Evolutionary conservation across 2,113 vertebrate genomes (phyloP).

Genomic region (Alligator mississippiensis): DNA sequence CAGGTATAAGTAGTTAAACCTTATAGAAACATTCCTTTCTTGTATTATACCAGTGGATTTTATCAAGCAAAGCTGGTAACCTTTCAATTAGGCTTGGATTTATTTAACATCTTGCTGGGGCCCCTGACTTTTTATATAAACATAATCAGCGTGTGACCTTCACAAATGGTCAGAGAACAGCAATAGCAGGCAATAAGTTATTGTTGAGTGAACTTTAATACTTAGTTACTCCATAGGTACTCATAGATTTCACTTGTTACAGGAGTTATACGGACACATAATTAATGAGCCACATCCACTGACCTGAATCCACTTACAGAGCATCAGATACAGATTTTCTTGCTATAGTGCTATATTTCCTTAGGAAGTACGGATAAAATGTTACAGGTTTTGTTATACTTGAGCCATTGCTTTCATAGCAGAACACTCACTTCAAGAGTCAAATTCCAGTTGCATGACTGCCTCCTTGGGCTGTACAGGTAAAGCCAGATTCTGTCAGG

Average conservation of each 20-base stretch:
- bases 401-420: background rate
- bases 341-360: background rate
- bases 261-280: background rate
- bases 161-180: background rate
- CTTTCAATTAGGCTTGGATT: conserved; percentile 20
- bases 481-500: background rate
- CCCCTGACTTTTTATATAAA: conserved; percentile 5
- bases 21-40: background rate
- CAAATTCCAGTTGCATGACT: background rate
- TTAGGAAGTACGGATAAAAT: background rate
- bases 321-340: background rate
- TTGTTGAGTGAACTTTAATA: background rate
- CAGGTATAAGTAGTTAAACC: background rate
- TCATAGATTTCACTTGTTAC: background rate
- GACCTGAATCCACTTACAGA: background rate
- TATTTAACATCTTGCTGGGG: background rate
- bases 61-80: background rate
- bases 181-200: conserved; percentile 14
- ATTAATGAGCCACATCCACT: conserved; percentile 18
- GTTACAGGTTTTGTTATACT: background rate
- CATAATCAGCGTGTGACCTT: background rate
- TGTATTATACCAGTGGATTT: background rate
- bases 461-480: background rate
- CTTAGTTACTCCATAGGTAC: background rate
- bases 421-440: background rate